Base-by-base conservation (phyloP, 2,113 vertebrate species). In the Actenoides lindsayi region DNA sequence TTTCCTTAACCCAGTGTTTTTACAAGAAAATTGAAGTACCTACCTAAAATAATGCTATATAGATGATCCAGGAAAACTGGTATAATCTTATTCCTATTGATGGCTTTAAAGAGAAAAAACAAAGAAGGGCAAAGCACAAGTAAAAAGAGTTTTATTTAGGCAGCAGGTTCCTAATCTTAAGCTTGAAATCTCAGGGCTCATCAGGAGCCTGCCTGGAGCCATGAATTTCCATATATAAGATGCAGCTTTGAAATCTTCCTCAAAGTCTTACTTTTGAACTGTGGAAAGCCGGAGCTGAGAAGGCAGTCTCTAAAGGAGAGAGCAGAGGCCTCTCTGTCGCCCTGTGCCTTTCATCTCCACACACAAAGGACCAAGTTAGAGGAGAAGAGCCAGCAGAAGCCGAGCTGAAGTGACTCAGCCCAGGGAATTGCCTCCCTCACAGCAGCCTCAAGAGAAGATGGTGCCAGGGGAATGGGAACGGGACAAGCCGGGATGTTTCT, bases 221-320 rank as follows among this genome's bases (percentile, higher is more conserved):
- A 5, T 54, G 23, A 64, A 93, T 96, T 94, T 95, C 82, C 90
- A 95, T 85, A 84, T 35, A 84, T 69, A 87, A 87, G 60, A 59
- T 51, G 62, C 48, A 91, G 53, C 92, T 91, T 95, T 87, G 68
- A 88, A 95, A 91, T 60, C 4, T 51, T 79, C 81, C 90, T 93
- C 62, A 83, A 91, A 92, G 62, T 11, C 65, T 93, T 79, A 42
- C 0, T 0, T 94, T 91, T 94, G 90, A 95, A 64, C 65, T 33
- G 30, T 71, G 39, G 35, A 91, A 81, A 90, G 31, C 9, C 39
- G 78, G 75, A 90, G 67, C 71, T 44, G 78, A 97, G 92, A 67
- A 91, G 46, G 28, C 60, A 80, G 35, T 79, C 76, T 90, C 65
- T 69, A 7, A 79, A 82, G 35, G 57, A 87, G 53, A 39, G 35